Evolutionary conservation across 2,888 invertebrate species (phyloP), one percentile per base, ranked within the genome.

Genomic region (Cremastinae sp.): DNA sequence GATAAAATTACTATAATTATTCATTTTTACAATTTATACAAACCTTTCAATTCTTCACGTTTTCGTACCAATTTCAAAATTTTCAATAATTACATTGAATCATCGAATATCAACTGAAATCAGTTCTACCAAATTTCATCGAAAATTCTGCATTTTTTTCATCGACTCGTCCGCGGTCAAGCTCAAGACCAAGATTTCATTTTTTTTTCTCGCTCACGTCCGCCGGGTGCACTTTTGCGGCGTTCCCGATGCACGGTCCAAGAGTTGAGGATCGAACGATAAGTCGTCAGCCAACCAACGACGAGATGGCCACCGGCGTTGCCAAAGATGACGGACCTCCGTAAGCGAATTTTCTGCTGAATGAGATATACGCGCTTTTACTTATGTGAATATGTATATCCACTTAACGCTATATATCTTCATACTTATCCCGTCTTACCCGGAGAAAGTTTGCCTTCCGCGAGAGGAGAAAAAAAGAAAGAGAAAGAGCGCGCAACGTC

Each of bases 281-380:
- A 37, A 58, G 18, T 41, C 51, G 68, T 45, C 62, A 28, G 62
- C 72, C 75, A 72, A 75, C 37, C 62, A 68, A 64, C 75, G 62
- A 41, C 61, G 68, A 61, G 51, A 75, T 72, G 72, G 64, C 70
- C 72, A 72, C 68, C 75, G 62, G 61, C 51, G 51, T 68, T 64
- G 68, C 56, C 45, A 39, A 68, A 68, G 37, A 64, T 62, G 72
- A 39, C 51, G 39, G 51, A 58, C 45, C 37, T 58, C 20, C 35
- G 14, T 43, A 14, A 68, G 28, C 51, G 39, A 58, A 39, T 73
- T 64, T 61, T 55, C 16, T 43, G 45, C 39, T 55, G 49, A 68
- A 75, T 61, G 49, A 55, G 58, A 28, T 59, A 71, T 22, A 61
- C 14, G 28, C 41, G 8, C 55, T 49, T 7, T 72, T 58, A 58